phyloP scores from a whole-genome alignment of 2,113 vertebrate species.

The Cygnus atratus region DNA sequence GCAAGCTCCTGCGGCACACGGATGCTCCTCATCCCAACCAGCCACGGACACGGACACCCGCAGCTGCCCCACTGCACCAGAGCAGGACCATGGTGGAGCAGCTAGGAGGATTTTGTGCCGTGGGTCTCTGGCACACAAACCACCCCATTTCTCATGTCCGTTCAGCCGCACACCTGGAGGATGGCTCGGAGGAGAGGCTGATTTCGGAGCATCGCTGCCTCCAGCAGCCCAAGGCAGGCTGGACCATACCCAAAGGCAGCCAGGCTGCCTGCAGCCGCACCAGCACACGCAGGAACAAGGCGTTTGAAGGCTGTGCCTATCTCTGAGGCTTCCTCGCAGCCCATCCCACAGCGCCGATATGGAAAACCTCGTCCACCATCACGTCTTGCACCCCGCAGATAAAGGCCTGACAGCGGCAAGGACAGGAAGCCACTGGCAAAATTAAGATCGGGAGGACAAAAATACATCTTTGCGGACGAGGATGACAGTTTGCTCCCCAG shows the following conservation, averaged over 20 bases:
- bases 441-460: neutral
- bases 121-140: neutral
- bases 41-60: neutral
- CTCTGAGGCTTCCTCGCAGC: neutral
- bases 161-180: neutral
- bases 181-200: neutral
- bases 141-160: neutral
- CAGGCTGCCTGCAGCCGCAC: neutral
- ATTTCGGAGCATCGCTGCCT: neutral
- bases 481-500: neutral
- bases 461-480: neutral
- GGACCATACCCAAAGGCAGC: too few species aligned
- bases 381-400: neutral
- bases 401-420: neutral
- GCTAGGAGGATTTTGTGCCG: neutral
- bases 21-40: neutral
- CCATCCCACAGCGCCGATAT: neutral
- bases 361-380: neutral
- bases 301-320: neutral
- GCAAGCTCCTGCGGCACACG: rapidly evolving
- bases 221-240: too few species aligned
- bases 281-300: neutral
- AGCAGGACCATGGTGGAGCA: neutral
- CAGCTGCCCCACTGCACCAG: neutral
- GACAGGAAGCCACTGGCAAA: neutral